Percentiles rank a stretch among this genome's conserved stretches.
Evolutionary conservation across 2,797 vertebrate genomes (phyloP).

Genomic region (Pachyuromys duprasi): DNA sequence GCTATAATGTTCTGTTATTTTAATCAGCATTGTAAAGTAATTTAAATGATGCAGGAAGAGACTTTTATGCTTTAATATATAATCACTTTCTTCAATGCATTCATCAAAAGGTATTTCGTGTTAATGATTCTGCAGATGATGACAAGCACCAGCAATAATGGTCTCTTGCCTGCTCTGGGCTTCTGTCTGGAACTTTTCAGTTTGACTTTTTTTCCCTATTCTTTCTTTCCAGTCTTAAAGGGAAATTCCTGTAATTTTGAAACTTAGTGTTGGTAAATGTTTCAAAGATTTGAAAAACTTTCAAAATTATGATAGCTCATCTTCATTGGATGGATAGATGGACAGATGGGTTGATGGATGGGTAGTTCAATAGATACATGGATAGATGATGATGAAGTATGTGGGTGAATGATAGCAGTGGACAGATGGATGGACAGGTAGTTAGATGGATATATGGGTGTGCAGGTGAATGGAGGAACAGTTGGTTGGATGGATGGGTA

Average conservation of each 20-base stretch:
- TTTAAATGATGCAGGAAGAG: constrained; percentile 83
- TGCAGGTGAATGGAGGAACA: background rate
- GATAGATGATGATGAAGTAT: too few relatives aligned
- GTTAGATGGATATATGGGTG: background rate
- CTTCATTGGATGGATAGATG: background rate
- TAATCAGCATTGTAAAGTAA: constrained; percentile 87
- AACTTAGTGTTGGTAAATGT: constrained; percentile 32
- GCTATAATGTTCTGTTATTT: constrained; percentile 87
- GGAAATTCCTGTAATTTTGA: constrained; percentile 27
- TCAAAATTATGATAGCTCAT: background rate
- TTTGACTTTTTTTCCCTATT: constrained; percentile 69
- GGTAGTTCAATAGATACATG: too few relatives aligned
- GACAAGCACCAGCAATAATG: constrained; percentile 64
- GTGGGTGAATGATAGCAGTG: too few relatives aligned
- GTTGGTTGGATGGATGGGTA: background rate
- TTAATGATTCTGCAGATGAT: constrained; percentile 75
- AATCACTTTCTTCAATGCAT: constrained; percentile 79
- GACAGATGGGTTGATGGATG: background rate
- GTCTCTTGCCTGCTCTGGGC: constrained; percentile 52
- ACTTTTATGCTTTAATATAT: constrained; percentile 83
- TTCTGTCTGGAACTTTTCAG: constrained; percentile 49
- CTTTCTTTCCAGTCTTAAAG: constrained; percentile 59
- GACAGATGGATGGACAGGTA: background rate
- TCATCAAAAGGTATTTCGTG: constrained; percentile 79
- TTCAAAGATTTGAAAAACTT: constrained; percentile 40